Base-by-base conservation (phyloP, 2,888 invertebrate genomes). In the Pseudoips prasinana region DNA sequence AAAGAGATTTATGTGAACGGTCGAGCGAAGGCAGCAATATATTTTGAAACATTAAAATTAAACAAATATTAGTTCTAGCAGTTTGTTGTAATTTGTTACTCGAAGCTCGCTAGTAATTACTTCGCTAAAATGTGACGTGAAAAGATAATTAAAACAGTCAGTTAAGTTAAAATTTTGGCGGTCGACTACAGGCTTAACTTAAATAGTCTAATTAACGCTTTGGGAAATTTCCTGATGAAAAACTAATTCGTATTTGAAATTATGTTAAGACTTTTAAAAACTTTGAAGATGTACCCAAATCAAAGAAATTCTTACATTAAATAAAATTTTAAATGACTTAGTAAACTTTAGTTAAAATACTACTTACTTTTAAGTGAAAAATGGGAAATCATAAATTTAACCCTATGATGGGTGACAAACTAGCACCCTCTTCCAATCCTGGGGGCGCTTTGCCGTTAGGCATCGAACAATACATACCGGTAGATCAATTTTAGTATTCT, bases 1-100 rank as follows among this genome's bases (percentile, higher is more conserved):
- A 50, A 46, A 33, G 33, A 40, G 33, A 61, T 65, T 72, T 67
- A 61, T 65, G 49, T 58, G 27, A 43, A 29, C 36, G 48, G 41
- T 40, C 36, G 31, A 39, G n/a, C 30, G 33, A 28, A 11, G 26
- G 26, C 22, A 35, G 48, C 53, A 38, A 56, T 53, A 60, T 52
- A 53, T 58, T 41, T 47, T 37, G 34, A 48, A 6, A 53, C 37
- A 49, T 43, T 48, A 49, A 40, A 52, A 42, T 43, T 35, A 37
- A 36, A 44, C 29, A 39, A 50, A 50, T 38, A 47, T 37, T 46
- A 42, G 39, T 37, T 46, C 29, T 34, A 45, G 33, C 3, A 20
- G 19, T 39, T 48, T 41, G 25, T 39, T 38, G 32, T 45, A 40
- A 49, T 43, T 46, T 41, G 37, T 49, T 43, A 40, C 32, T 9